A percentile compares a stretch with the other conserved stretches of the same genome.
Conservation (phyloP, 2,113 vertebrate genomes). For the Eudorcas thomsonii region DNA sequence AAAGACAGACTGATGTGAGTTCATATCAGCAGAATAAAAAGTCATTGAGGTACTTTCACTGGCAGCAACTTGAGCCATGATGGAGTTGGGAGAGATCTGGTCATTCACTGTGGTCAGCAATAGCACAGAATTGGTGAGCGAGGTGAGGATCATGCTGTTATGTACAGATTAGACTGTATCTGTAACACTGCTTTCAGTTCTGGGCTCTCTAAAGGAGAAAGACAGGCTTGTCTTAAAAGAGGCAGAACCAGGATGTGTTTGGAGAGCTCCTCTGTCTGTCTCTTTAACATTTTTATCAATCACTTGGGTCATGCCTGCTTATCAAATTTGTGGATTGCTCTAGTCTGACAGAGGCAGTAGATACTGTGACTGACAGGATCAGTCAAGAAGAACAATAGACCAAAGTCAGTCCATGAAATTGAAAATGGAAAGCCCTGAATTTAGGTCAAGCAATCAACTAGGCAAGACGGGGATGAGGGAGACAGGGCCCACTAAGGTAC, state of each 20-base stretch:
- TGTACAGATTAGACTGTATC: no score
- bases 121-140: not conserved
- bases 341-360: not conserved
- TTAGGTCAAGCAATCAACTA: not conserved
- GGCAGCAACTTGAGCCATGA: not conserved
- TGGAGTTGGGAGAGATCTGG: not conserved
- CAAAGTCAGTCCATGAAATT: not conserved
- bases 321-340: not conserved
- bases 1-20: not conserved
- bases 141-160: no score
- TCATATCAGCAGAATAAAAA: not conserved
- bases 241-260: not conserved
- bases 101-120: not conserved
- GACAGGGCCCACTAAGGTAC: not conserved
- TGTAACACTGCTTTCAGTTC: not conserved
- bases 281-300: conserved; percentile 14
- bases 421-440: not conserved
- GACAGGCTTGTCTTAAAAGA: not conserved
- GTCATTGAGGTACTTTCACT: not conserved
- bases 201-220: not conserved
- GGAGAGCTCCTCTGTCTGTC: not conserved
- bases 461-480: not conserved
- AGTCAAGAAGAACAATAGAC: conserved; percentile 34
- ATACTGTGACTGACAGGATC: not conserved
- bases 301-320: not conserved